Conservation (phyloP, 2,797 vertebrate species). For the Pseudochirops cupreus region DNA sequence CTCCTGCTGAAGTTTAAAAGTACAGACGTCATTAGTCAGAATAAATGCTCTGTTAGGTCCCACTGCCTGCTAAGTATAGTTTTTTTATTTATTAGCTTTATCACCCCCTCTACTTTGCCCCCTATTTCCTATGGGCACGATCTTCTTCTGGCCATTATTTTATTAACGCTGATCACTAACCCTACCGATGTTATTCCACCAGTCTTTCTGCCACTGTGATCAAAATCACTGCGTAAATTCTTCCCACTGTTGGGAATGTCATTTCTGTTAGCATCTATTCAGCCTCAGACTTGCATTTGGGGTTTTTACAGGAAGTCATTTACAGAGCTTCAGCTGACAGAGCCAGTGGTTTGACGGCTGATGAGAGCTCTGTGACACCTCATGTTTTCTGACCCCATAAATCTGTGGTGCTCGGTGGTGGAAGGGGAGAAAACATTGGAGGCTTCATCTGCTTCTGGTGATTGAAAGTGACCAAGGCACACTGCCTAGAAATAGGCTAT, state of each 20-base stretch:
- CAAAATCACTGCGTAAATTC: neutral
- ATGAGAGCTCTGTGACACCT: constrained; percentile 69
- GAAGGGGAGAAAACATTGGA: constrained; percentile 16
- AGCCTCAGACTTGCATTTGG: neutral
- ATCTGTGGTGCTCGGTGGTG: constrained; percentile 33
- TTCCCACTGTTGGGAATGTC: neutral
- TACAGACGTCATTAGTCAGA: neutral
- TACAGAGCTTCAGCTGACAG: neutral
- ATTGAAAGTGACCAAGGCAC: constrained; percentile 89
- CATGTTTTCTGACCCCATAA: constrained; percentile 76
- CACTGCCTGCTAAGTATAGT: neutral
- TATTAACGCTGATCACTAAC: neutral
- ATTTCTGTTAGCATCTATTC: neutral
- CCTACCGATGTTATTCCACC: neutral
- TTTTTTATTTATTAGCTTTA: neutral
- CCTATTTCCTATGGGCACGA: neutral
- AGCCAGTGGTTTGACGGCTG: neutral
- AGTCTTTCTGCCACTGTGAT: neutral
- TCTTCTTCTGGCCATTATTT: neutral
- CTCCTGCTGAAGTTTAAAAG: neutral
- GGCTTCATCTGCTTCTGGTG: constrained; percentile 82
- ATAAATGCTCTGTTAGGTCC: neutral
- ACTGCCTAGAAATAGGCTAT: constrained; percentile 87
- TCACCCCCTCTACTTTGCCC: neutral
- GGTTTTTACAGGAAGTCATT: no score